Percentiles rank a stretch among this genome's conserved stretches.
Evolutionary conservation across 2,113 vertebrate species (phyloP).

Genomic region (Paedocypris sp.): DNA sequence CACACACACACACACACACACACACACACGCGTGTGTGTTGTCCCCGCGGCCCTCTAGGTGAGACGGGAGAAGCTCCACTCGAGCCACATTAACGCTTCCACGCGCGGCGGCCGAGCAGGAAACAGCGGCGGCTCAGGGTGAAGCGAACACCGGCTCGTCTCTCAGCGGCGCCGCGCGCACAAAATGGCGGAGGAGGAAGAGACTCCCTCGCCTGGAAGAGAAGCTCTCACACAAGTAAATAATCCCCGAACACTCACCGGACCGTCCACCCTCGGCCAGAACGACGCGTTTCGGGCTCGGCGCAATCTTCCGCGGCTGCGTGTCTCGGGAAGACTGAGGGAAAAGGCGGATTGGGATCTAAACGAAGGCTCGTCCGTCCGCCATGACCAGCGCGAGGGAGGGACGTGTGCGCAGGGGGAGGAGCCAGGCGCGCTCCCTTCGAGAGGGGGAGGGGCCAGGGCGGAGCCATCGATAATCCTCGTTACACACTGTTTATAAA

Average conservation of each 20-base stretch:
- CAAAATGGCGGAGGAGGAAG: slow-evolving; percentile 76
- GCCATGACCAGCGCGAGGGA: slow-evolving; percentile 35
- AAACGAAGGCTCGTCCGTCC: background rate
- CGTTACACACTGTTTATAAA: no score
- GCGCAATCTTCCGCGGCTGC: background rate
- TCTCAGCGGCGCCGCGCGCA: slow-evolving; percentile 56
- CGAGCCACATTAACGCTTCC: no score
- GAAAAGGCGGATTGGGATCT: background rate
- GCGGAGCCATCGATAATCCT: no score
- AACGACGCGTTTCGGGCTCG: background rate
- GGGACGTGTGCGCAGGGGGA: slow-evolving; percentile 10
- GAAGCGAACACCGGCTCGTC: no score
- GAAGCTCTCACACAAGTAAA: slow-evolving; percentile 30
- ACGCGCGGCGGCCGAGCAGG: no score
- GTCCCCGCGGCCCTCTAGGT: no score
- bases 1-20: no score
- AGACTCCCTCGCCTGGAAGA: slow-evolving; percentile 47
- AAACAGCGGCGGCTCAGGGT: no score
- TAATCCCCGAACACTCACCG: slow-evolving; percentile 46
- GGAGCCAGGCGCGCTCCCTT: no score
- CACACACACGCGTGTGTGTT: no score
- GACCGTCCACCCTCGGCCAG: slow-evolving; percentile 31
- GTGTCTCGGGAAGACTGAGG: background rate
- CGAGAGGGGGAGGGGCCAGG: no score
- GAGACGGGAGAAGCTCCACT: no score